Conservation (phyloP, 2,797 vertebrate genomes). For the Myioborus melanocephalus region DNA sequence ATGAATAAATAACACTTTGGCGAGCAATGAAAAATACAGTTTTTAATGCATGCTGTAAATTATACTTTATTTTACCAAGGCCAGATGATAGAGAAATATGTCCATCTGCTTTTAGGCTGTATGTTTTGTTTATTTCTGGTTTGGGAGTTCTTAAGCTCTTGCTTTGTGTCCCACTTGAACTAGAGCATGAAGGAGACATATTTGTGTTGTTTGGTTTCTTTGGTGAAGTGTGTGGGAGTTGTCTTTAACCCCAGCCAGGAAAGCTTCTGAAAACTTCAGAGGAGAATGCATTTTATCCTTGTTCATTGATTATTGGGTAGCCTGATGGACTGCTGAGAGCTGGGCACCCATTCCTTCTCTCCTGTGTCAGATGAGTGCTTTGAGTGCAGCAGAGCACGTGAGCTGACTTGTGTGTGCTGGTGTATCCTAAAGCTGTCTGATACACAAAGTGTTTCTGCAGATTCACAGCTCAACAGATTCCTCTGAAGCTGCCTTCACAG, state of each 20-base stretch:
- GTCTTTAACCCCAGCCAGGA: neutral
- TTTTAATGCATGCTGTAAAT: neutral
- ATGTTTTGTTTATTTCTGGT: neutral
- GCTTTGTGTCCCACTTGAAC: neutral
- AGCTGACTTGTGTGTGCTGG: neutral
- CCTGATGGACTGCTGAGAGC: neutral
- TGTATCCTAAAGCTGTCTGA: neutral
- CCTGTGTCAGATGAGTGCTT: neutral
- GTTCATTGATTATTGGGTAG: neutral
- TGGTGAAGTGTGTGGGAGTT: constrained; percentile 32
- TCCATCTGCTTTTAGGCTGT: neutral
- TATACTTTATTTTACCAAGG: neutral
- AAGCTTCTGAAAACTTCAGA: neutral
- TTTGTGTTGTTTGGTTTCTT: constrained; percentile 47
- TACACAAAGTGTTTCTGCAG: neutral
- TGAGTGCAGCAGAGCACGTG: neutral
- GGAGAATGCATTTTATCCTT: neutral
- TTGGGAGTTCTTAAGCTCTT: neutral
- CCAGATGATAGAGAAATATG: neutral
- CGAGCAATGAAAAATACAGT: neutral
- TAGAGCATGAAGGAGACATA: neutral
- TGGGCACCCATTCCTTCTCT: neutral
- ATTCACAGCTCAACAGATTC: neutral
- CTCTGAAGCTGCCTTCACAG: neutral
- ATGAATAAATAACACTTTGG: neutral